A percentile compares a stretch with the other conserved stretches of the same genome.
Conservation (phyloP, 2,888 invertebrate species). For the Dysmachus trigonus region DNA sequence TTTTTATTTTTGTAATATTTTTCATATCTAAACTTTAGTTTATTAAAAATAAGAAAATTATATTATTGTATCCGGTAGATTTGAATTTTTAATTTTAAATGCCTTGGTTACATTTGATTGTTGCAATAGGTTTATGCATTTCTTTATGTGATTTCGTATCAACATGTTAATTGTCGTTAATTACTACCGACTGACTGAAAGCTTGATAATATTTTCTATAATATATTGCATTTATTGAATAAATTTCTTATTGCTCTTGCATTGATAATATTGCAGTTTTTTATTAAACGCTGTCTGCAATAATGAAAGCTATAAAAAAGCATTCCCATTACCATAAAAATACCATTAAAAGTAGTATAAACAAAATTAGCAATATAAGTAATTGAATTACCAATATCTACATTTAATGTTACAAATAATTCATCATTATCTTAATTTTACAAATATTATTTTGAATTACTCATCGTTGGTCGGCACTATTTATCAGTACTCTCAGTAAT, state of each 20-base stretch:
- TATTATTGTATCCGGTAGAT: no score
- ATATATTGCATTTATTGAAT: no score
- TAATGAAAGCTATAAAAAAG: background rate
- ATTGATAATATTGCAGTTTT: background rate
- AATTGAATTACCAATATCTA: background rate
- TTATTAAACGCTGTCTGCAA: background rate
- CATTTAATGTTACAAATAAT: background rate
- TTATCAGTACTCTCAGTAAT: no score
- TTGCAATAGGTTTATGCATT: no score
- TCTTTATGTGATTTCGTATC: no score
- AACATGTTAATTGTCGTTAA: no score
- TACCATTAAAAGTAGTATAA: background rate
- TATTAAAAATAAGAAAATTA: background rate
- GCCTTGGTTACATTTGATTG: no score
- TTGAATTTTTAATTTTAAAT: no score
- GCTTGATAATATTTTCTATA: no score
- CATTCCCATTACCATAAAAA: background rate
- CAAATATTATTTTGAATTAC: background rate
- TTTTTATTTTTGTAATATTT: background rate
- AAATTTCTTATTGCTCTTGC: background rate
- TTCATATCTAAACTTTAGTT: background rate
- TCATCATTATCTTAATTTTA: background rate
- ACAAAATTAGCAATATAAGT: background rate
- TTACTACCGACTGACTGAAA: no score
- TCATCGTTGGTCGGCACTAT: no score